These are phyloP conservation scores for Holacanthella duospinosa DNA, from an alignment of 2,888 invertebrate species.

Conservation along the genomic window DNA sequence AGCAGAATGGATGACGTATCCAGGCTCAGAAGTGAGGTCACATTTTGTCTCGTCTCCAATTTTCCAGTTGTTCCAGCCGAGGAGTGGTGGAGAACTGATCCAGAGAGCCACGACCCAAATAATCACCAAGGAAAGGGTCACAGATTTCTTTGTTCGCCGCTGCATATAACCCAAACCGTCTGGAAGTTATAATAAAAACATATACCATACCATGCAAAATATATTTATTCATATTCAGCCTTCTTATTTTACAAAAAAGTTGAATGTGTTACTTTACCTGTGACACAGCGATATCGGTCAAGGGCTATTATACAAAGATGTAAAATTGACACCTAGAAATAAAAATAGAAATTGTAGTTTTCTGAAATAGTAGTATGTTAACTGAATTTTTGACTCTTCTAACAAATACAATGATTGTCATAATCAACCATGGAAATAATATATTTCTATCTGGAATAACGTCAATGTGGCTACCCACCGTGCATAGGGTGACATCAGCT, in stretches of 20 bases:
- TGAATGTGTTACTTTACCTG: background rate
- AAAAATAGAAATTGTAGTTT: too few relatives aligned
- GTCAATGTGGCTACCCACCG: slow-evolving; percentile 56
- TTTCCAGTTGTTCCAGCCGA: slow-evolving; percentile 77
- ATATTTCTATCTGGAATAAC: too few relatives aligned
- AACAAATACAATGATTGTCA: too few relatives aligned
- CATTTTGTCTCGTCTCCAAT: slow-evolving; percentile 62
- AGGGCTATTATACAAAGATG: slow-evolving; percentile 93
- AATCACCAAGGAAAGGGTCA: slow-evolving; percentile 51
- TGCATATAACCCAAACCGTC: slow-evolving; percentile 8
- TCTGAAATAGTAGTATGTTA: too few relatives aligned
- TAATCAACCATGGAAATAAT: too few relatives aligned
- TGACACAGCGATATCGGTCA: slow-evolving; percentile 94
- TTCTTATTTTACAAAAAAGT: too few relatives aligned
- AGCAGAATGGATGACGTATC: slow-evolving; percentile 83
- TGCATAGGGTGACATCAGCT: slow-evolving; percentile 89
- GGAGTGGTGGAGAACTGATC: slow-evolving; percentile 78
- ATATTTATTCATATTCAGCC: too few relatives aligned
- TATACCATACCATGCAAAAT: background rate
- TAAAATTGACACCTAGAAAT: slow-evolving; percentile 68
- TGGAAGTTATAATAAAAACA: background rate
- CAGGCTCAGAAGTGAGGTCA: slow-evolving; percentile 70
- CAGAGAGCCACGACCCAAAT: slow-evolving; percentile 75
- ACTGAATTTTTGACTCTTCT: too few relatives aligned
- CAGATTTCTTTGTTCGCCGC: background rate